A percentile compares a stretch with the other conserved stretches of the same genome.
These are phyloP conservation scores for Malurus cyaneus DNA, from an alignment of 2,113 vertebrate genomes.

Conservation along the genomic window DNA sequence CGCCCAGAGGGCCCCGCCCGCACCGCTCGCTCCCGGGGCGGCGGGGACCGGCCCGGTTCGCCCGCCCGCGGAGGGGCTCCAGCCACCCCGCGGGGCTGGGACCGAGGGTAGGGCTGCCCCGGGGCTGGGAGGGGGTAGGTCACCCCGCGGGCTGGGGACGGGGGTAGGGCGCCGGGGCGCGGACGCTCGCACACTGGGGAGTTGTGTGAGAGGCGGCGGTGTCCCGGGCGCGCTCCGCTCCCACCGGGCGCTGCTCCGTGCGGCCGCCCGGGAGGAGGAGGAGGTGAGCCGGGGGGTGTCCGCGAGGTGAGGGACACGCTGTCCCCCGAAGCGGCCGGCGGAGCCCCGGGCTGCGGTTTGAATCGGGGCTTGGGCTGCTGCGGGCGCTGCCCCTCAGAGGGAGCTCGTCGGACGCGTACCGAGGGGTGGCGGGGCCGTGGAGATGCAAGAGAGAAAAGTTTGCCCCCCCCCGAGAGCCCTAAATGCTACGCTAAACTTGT, in stretches of 20 bases:
- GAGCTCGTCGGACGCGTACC: neutral
- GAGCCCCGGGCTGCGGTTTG: neutral
- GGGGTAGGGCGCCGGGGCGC: neutral
- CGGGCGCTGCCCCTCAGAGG: neutral
- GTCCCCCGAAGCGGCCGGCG: neutral
- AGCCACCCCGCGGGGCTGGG: neutral
- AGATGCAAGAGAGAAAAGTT: neutral
- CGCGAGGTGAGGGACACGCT: neutral
- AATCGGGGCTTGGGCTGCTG: neutral
- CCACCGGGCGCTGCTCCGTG: neutral
- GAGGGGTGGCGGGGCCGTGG: neutral
- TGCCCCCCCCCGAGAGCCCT: too few relatives aligned
- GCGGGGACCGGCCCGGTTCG: neutral
- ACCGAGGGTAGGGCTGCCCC: neutral
- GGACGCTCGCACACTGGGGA: neutral
- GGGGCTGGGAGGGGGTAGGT: too few relatives aligned
- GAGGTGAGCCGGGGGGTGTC: neutral
- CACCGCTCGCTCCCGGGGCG: neutral
- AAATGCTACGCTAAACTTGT: rapidly evolving
- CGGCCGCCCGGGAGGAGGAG: neutral
- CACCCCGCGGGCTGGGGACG: too few relatives aligned
- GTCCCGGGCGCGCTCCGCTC: neutral
- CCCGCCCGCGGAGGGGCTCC: neutral
- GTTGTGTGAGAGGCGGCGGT: neutral
- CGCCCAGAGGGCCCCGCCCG: neutral